A percentile compares a stretch with the other conserved stretches of the same genome.
phyloP scores from a whole-genome alignment of 64 coral and sea anemone genomes.

The Porites australiensis region DNA sequence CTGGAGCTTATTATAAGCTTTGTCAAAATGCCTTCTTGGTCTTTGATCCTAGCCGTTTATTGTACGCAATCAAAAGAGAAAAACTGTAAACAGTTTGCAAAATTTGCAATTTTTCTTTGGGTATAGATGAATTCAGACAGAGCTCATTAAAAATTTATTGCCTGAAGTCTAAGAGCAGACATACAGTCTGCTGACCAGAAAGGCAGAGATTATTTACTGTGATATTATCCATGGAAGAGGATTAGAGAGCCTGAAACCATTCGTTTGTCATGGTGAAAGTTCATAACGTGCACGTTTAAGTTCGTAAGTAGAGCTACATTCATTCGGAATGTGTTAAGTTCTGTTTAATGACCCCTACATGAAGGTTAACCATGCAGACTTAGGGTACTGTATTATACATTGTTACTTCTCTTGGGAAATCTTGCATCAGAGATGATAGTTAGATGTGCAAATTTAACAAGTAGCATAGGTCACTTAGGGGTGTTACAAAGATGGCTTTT shows the following conservation, averaged over 20 bases:
- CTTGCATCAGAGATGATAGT: neutral
- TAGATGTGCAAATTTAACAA: neutral
- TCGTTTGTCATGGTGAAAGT: neutral
- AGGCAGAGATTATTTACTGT: constrained; percentile 30
- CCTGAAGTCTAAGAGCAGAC: constrained; percentile 29
- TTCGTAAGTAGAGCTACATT: constrained; percentile 1
- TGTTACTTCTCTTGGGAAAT: neutral
- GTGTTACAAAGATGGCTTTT: neutral
- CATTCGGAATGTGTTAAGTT: neutral
- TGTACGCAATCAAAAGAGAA: constrained; percentile 18
- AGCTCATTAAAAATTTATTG: constrained; percentile 61
- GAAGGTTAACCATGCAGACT: neutral
- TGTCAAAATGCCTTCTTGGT: neutral
- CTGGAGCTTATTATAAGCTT: constrained; percentile 9
- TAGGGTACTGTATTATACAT: neutral
- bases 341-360: constrained; percentile 19
- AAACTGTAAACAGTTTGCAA: constrained; percentile 26
- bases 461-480: neutral
- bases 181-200: constrained; percentile 4
- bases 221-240: constrained; percentile 10
- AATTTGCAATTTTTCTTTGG: constrained; percentile 53
- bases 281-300: neutral
- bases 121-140: constrained; percentile 17
- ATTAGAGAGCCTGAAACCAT: neutral
- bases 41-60: constrained; percentile 14